A percentile compares a stretch with the other conserved stretches of the same genome.
phyloP scores from a whole-genome alignment of 2,888 invertebrate genomes.

The Calameuta filiformis region DNA sequence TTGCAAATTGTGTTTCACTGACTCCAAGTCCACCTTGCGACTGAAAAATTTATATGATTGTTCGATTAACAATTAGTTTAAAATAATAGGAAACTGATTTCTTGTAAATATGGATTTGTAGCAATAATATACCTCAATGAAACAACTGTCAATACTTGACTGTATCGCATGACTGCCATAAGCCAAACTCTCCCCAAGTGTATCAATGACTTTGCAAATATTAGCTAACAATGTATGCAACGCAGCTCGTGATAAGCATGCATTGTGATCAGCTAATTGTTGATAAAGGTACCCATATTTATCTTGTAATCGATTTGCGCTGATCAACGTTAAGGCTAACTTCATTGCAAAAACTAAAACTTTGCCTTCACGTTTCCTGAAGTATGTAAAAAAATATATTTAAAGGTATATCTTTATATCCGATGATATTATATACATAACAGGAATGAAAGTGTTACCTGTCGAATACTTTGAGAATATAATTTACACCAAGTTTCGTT shows the following conservation, averaged over 20 bases:
- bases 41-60: constrained; percentile 57
- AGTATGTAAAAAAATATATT: constrained; percentile 30
- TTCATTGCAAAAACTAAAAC: constrained; percentile 77
- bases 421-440: not conserved
- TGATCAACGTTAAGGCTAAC: constrained; percentile 75
- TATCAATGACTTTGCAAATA: constrained; percentile 72
- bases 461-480: constrained; percentile 76
- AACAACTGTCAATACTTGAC: constrained; percentile 78
- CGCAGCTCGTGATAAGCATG: constrained; percentile 75
- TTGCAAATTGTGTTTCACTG: constrained; percentile 74
- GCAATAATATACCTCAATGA: constrained; percentile 71
- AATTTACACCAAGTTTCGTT: constrained; percentile 75
- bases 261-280: constrained; percentile 80
- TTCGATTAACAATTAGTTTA: not conserved
- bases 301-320: constrained; percentile 74
- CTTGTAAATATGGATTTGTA: not conserved
- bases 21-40: constrained; percentile 78
- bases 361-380: constrained; percentile 72
- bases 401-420: not conserved
- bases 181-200: constrained; percentile 73
- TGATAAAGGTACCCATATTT: constrained; percentile 76
- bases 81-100: not conserved
- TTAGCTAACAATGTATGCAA: constrained; percentile 74
- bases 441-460: constrained; percentile 66
- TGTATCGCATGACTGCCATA: constrained; percentile 74